Percentiles rank a stretch among this genome's conserved stretches.
These are phyloP conservation scores for Cristatella mucedo DNA, from an alignment of 2,888 invertebrate genomes.

Conservation along the genomic window DNA sequence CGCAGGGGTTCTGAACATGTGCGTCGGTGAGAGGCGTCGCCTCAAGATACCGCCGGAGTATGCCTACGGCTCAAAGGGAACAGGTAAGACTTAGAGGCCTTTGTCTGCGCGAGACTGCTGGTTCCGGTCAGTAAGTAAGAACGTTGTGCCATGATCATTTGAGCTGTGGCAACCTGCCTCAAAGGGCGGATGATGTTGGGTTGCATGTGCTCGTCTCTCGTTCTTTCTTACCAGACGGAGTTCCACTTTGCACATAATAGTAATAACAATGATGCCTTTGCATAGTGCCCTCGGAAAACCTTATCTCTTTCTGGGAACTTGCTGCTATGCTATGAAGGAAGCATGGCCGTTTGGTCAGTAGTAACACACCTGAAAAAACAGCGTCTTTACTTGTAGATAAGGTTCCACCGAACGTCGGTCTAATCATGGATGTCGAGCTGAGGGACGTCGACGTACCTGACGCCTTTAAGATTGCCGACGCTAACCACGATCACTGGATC, in stretches of 20 bases:
- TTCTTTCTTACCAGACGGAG: too few relatives aligned
- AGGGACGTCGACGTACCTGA: neutral
- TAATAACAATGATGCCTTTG: neutral
- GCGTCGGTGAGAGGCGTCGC: constrained; percentile 5
- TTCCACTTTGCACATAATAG: too few relatives aligned
- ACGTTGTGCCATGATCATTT: too few relatives aligned
- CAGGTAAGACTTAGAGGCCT: too few relatives aligned
- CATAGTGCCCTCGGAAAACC: neutral
- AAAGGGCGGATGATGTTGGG: too few relatives aligned
- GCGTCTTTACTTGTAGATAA: constrained; percentile 1
- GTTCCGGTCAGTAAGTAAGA: too few relatives aligned
- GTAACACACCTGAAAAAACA: neutral
- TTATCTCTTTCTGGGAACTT: neutral
- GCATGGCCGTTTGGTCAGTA: neutral
- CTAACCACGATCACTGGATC: constrained; percentile 1
- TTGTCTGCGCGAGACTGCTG: too few relatives aligned
- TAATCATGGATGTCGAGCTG: constrained; percentile 4
- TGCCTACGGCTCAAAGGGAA: neutral
- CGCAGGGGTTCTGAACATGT: constrained; percentile 3
- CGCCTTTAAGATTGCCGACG: constrained; percentile 1
- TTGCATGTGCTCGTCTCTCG: too few relatives aligned
- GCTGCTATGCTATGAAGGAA: neutral
- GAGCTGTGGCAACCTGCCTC: too few relatives aligned
- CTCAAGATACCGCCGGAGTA: constrained; percentile 3
- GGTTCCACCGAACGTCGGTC: neutral